Evolutionary conservation across 2,113 vertebrate species (phyloP), one percentile per base, ranked within the genome.

Genomic region (Scolopax mira): DNA sequence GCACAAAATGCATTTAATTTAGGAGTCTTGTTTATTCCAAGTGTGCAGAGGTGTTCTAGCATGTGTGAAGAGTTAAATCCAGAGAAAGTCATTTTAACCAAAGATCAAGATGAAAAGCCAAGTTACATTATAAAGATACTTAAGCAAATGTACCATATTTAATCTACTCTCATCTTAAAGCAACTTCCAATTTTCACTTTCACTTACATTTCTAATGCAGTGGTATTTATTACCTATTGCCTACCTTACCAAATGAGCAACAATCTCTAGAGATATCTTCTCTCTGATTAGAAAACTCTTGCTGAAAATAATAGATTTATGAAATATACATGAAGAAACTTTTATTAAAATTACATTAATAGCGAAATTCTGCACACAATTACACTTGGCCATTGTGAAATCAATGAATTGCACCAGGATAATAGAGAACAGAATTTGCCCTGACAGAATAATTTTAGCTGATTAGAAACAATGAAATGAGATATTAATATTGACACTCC

Each of bases 311-410:
- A 74, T 85, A 90, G 79, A 90, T 95, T 91, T 96, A 93, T 94
- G 79, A 93, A 96, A 96, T 84, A 97, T 95, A 93, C 91, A 93
- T 88, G 85, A 96, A 96, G 92, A 94, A 96, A 96, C 85, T 93
- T 94, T 93, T 96, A 96, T 97, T 96, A 95, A 97, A 96, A 95
- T 96, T 95, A 91, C 93, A 91, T 94, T 96, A 96, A 96, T 94
- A 91, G 93, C 88, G 24, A 83, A 94, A 95, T 97, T 91, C 96
- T 96, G 94, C 92, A 93, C 92, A 90, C 91, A 94, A 94, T 96
- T 96, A 94, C 96, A 93, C 93, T 88, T 90, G 75, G 72, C 42
- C 77, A 86, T 96, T 88, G 85, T 88, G 52, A 96, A 91, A 93
- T 94, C 96, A 91, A 57, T 92, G 93, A 90, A 90, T 95, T 91